Evolutionary conservation across 2,797 vertebrate species (phyloP), one percentile per base, ranked within the genome.

Genomic region (Phrynocephalus forsythii): DNA sequence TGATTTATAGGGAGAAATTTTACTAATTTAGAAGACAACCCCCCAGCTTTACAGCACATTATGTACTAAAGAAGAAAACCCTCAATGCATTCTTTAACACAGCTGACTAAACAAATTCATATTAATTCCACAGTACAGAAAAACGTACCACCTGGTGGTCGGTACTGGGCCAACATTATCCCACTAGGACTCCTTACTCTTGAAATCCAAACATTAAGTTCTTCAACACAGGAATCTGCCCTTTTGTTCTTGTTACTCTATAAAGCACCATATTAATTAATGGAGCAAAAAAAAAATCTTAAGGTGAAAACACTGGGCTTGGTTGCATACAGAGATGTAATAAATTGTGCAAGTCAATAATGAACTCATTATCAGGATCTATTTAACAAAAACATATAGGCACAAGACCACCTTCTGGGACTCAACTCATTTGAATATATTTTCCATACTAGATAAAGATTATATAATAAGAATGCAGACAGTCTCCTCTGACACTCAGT

Each of bases 331-430:
- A n/a, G 48, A 20, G 15, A 79, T 30, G 50, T 63, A 87, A 84
- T 75, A 52, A 33, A 75, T 44, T 75, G 6, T 85, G 30, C n/a
- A 75, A 68, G 26, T 84, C 52, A 88, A 81, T 56, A 82, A 87
- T 68, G 83, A 84, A 84, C 44, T 76, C 72, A 76, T 67, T 87
- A 79, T 84, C 85, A 88, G 90, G 91, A 83, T 1, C 1, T 38
- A 94, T 38, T 1, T 24, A 82, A 1, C 3, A 72, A 89, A 11
- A 48, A 79, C 83, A 50, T n/a, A 82, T n/a, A 48, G 50, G 44
- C 26, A 81, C 10, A 68, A 1, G 8, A 30, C 82, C 30, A 76
- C 15, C 78, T 83, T 30, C 22, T 80, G 63, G 22, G 89, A 76
- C 48, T 24, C 82, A 68, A 28, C 15, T 82, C 30, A 30, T 79